Base-by-base conservation (phyloP, 2,888 invertebrate species). In the Nasonia oneida region DNA sequence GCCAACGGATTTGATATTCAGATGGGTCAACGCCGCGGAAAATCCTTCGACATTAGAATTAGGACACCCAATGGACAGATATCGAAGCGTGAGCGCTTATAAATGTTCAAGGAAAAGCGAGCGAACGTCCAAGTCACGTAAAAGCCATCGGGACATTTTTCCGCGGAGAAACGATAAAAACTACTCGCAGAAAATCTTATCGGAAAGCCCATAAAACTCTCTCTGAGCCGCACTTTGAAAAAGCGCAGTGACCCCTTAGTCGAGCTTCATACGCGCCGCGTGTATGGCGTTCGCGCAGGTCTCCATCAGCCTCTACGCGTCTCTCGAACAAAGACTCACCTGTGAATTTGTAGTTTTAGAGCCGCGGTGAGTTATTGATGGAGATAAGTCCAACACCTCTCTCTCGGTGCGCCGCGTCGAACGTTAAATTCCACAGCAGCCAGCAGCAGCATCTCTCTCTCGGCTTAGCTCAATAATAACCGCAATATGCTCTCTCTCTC, bases 391-490 rank as follows among this genome's bases (percentile, higher is more conserved):
- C 29, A 73, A 33, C 78, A 74, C 61, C 12, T 15, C 42, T 42
- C 47, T 81, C 50, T 42, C 12, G 1, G 39, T 18, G 75, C 61
- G 37, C 53, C 39, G 70, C 37, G 75, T 76, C 70, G 39, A 83
- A 75, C 39, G 76, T 86, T 81, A 82, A 85, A 79, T 83, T 61
- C 67, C 47, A 70, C 79, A 67, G n/a, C 81, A 83, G 85, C 14
- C 78, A 86, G 84, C 47, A 78, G 81, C 71, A 77, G 87, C 84
- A 73, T 74, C 78, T 77, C 71, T 80, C 70, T 70, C 61, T 10
- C 23, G 85, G 88, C 87, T 88, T 89, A 88, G 90, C 89, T 89
- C 89, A 88, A 91, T 90, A 89, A 91, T 91, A 90, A 91, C 90
- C 89, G 88, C 91, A 92, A 91, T 93, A 91, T 92, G 91, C 89